These are phyloP conservation scores for Microplitis deprimator DNA, from an alignment of 2,888 invertebrate genomes.

Conservation along the genomic window DNA sequence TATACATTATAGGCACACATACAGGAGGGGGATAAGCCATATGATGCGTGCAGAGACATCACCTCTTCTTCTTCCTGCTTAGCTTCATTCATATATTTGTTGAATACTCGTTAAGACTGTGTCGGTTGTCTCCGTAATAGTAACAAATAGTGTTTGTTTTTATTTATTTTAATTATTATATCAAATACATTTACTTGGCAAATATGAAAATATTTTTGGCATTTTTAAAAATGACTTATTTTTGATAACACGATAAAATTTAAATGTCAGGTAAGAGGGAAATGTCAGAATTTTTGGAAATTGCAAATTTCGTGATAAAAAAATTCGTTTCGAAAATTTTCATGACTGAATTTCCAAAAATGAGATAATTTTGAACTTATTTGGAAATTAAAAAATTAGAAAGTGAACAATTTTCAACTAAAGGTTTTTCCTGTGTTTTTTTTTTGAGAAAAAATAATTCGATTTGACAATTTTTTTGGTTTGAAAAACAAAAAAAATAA, in stretches of 20 bases:
- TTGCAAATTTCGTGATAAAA: not conserved
- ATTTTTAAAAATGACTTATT: no score
- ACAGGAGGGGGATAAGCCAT: not conserved
- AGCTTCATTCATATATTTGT: constrained; percentile 14
- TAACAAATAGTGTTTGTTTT: not conserved
- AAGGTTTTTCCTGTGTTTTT: no score
- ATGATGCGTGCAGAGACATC: constrained; percentile 8
- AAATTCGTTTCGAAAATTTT: not conserved
- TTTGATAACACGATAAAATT: no score
- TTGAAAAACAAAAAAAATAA: no score
- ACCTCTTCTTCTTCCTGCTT: not conserved
- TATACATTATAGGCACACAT: not conserved
- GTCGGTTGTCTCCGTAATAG: not conserved
- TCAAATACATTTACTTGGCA: not conserved
- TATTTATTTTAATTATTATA: not conserved
- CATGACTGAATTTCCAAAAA: no score
- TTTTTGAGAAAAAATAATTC: no score
- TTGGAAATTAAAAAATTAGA: no score
- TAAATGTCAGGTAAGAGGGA: not conserved
- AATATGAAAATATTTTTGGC: not conserved
- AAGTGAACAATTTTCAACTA: no score
- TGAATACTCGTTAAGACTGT: constrained; percentile 4
- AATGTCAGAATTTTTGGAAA: no score
- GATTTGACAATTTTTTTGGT: no score
- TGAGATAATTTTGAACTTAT: no score